Percentiles rank a stretch among this genome's conserved stretches.
Evolutionary conservation across 2,888 invertebrate species (phyloP).

Genomic region (Tethea ocularis): DNA sequence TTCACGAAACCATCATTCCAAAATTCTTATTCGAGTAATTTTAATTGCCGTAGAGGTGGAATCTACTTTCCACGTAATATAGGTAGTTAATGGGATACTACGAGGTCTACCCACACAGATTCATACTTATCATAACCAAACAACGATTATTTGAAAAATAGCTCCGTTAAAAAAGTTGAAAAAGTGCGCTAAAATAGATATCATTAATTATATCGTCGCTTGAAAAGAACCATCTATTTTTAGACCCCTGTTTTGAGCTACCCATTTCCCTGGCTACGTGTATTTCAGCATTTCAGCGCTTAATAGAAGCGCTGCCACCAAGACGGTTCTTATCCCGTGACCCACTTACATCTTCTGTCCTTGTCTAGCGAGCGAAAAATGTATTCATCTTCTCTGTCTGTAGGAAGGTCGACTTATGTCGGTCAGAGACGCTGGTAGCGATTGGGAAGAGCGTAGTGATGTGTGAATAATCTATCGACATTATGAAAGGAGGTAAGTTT

Average conservation of each 20-base stretch:
- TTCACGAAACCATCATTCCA: background rate
- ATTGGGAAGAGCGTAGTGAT: constrained; percentile 66
- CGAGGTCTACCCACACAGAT: background rate
- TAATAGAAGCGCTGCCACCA: constrained; percentile 53
- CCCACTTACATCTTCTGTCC: constrained; percentile 67
- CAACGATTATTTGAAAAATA: constrained; percentile 7
- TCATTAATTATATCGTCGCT: constrained; percentile 55
- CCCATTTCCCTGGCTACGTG: constrained; percentile 44
- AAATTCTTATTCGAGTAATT: too few relatives aligned
- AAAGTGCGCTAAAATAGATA: constrained; percentile 12
- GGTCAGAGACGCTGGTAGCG: constrained; percentile 76
- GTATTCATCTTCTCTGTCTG: constrained; percentile 50
- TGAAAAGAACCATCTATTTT: constrained; percentile 58
- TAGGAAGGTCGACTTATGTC: constrained; percentile 78
- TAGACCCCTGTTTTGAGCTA: constrained; percentile 61
- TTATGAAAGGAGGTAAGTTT: background rate
- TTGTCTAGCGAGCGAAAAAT: constrained; percentile 28
- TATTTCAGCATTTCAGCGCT: constrained; percentile 71
- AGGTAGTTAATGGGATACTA: background rate
- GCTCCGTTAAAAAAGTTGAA: constrained; percentile 8
- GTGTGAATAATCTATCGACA: constrained; percentile 28
- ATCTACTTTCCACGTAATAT: background rate
- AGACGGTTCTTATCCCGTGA: constrained; percentile 76
- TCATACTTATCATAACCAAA: background rate
- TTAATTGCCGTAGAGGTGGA: background rate